Percentiles rank a stretch among this genome's conserved stretches.
Conservation (phyloP, 2,113 vertebrate genomes). For the Haemorhous mexicanus region DNA sequence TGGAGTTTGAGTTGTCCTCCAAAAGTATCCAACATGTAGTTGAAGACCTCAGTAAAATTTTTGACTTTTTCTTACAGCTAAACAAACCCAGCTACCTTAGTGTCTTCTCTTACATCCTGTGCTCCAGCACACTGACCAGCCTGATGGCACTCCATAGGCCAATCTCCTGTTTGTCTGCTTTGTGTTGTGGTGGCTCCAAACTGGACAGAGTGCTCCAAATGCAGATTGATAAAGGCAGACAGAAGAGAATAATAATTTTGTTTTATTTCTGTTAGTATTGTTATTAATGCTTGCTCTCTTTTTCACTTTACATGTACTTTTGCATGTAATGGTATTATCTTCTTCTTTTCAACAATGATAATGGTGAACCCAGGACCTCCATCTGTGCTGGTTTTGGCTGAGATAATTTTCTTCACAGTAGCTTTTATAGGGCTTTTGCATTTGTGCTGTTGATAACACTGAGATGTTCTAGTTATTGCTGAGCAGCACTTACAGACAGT, state of each 20-base stretch:
- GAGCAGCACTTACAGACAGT: background rate
- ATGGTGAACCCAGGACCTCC: background rate
- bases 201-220: background rate
- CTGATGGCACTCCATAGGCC: fast-evolving
- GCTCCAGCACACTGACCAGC: background rate
- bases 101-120: background rate
- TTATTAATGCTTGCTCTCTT: background rate
- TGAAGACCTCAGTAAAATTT: background rate
- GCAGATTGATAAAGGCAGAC: background rate
- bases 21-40: background rate
- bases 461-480: background rate
- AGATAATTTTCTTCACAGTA: background rate
- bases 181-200: background rate
- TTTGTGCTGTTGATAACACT: background rate
- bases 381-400: background rate
- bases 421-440: background rate
- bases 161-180: background rate
- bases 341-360: background rate
- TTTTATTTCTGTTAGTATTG: background rate
- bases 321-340: background rate
- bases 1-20: background rate
- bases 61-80: background rate
- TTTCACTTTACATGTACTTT: background rate
- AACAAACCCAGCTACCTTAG: background rate
- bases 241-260: background rate